Base-by-base conservation (phyloP, 53 echinoderm and acorn worm species). In the Holothuria leucospilota region DNA sequence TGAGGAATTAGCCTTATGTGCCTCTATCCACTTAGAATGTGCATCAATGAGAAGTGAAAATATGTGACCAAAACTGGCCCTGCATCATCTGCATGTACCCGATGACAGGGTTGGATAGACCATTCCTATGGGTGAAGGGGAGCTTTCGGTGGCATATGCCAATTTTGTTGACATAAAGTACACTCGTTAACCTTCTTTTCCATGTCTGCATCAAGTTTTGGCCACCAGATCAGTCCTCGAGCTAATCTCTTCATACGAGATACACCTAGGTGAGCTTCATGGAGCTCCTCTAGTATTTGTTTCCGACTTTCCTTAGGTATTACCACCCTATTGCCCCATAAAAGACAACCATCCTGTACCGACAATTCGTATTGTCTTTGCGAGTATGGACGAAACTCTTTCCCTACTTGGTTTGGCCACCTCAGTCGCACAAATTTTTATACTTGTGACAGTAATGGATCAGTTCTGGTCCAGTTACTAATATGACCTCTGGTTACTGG, bases 181-280 rank as follows among this genome's bases (percentile, higher is more conserved):
- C 71, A 71, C 10, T 30, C 20, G 3, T 81, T 87, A 18, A 59
- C 86, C 60, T 86, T 62, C 20, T 13, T n/a, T 24, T 78, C 77
- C 24, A 85, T 72, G 25, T 85, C 77, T 66, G 69, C 27, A 39
- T 89, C 86, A 52, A 89, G 38, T 39, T 88, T 88, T 23, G 71
- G 72, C 89, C 89, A 89, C 89, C 89, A 89, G 14, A 84, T 49
- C 3, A 86, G 77, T 24, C 90, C 64, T 29, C 88, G 68, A 21
- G 92, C 83, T 2, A 92, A 72, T 25, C 78, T 69, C 58, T 92
- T 92, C 80, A 92, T 88, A 18, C 85, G 63, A 13, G 77, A 53
- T 2, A 92, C 85, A 9, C 88, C 92, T 30, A 70, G 92, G 64
- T 88, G 88, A 42, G 62, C 85, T 61, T 79, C 61, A 40, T 92